Evolutionary conservation across 1,140 invertebrate species (phyloP), one percentile per base, ranked within the genome.

Genomic region (Coboldia fuscipes): DNA sequence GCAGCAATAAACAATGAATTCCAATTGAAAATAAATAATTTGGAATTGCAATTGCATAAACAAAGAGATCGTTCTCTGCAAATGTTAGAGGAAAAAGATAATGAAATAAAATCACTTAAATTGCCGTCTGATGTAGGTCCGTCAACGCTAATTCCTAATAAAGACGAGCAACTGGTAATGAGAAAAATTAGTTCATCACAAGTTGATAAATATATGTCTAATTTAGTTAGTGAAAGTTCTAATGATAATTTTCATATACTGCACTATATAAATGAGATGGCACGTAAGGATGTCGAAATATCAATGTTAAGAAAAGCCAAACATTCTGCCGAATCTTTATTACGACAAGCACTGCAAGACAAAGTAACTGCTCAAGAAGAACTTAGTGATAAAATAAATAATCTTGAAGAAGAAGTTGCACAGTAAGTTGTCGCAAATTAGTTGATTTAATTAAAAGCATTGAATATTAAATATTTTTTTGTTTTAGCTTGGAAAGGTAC

Each of bases 211-310:
- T n/a, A n/a, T n/a, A n/a, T n/a, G n/a, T n/a, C n/a, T n/a, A n/a
- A 20, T 24, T 31, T 8, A 37, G 27, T 37, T 21, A 26, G 29
- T 12, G 12, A 3, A 3, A 22, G 10, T 18, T 16, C 13, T 16
- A 24, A 10, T 16, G 22, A 18, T 4, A 22, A 49, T 42, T 70
- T 71, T 9, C 74, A 75, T 38, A 72, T 88, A 60, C 47, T 88
- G 14, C 78, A 85, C 58, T 85, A 85, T 50, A 74, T 71, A 30
- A 78, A 88, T 50, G 82, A 88, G 54, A 50, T 83, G 36, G 75
- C 81, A 0, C 55, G 82, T 6, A 74, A 73, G 46, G 78, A 86
- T 41, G 71, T 84, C 8, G 80, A 86, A 47, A 70, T 86, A 26
- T 64, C 71, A 1, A 61, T 65, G 26, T 57, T 84, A 6, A 60